phyloP scores from a whole-genome alignment of 1,140 invertebrate species.

The Listronotus bonariensis region DNA sequence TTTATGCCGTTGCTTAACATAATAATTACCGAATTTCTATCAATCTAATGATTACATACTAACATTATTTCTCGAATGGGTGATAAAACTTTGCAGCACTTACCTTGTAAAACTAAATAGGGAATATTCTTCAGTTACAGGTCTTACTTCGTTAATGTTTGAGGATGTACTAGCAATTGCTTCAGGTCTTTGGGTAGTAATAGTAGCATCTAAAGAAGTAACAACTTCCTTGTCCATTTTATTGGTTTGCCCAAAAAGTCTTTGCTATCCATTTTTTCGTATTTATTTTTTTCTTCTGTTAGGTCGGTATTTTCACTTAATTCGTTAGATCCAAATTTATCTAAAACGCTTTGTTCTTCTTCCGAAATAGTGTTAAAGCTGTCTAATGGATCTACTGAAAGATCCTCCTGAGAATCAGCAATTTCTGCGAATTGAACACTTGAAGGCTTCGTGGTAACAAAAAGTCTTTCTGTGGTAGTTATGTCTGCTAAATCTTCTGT shows the following conservation, averaged over 20 bases:
- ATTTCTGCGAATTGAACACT: background rate
- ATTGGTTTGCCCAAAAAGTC: conserved; percentile 10
- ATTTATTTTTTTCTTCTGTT: background rate
- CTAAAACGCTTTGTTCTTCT: conserved; percentile 43
- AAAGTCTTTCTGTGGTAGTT: conserved; percentile 46
- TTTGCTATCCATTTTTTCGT: conserved; percentile 27
- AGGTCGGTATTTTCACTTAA: conserved; percentile 2
- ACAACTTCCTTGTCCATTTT: conserved; percentile 1
- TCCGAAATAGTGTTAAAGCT: conserved; percentile 42
- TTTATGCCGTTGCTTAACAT: too few species aligned
- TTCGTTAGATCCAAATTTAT: conserved; percentile 29
- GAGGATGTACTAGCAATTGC: conserved; percentile 3
- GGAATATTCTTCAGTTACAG: conserved; percentile 48
- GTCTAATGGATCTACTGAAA: conserved; percentile 26
- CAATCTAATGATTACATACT: too few species aligned
- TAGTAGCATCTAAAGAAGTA: background rate
- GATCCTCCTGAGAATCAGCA: conserved; percentile 24
- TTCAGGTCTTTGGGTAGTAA: background rate
- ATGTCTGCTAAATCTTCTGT: conserved; percentile 43
- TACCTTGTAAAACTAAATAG: conserved; percentile 53
- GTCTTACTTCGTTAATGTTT: conserved; percentile 40
- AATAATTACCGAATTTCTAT: too few species aligned
- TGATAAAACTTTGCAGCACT: background rate
- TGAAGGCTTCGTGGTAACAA: conserved; percentile 42
- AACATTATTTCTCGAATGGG: background rate